Evolutionary conservation across 2,888 invertebrate genomes (phyloP).

Genomic region (Sarcophaga subvicina): DNA sequence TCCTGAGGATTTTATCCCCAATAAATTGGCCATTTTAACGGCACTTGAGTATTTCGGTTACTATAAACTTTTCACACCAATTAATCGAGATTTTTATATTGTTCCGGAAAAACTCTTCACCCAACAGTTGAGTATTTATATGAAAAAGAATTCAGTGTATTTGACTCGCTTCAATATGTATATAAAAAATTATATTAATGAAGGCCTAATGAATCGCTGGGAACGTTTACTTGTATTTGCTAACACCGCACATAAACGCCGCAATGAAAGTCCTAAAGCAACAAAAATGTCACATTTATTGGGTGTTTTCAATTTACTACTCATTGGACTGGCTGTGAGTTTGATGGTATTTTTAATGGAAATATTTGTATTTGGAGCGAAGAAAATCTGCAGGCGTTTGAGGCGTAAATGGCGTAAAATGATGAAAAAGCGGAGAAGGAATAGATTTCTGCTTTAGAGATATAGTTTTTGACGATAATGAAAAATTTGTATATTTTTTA

Average conservation of each 20-base stretch:
- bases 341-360: slow-evolving; percentile 35
- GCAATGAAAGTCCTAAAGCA: slow-evolving; percentile 54
- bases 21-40: slow-evolving; percentile 69
- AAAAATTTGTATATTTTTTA: too few relatives aligned
- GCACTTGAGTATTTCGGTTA: slow-evolving; percentile 71
- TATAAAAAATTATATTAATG: slow-evolving; percentile 66
- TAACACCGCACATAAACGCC: not conserved
- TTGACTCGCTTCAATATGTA: slow-evolving; percentile 67
- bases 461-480: too few relatives aligned
- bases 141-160: slow-evolving; percentile 71
- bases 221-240: slow-evolving; percentile 56
- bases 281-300: slow-evolving; percentile 63
- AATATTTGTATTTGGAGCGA: slow-evolving; percentile 6
- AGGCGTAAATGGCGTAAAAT: not conserved
- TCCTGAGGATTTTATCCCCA: not conserved
- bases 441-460: not conserved
- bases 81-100: slow-evolving; percentile 63
- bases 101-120: slow-evolving; percentile 70
- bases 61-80: slow-evolving; percentile 62
- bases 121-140: slow-evolving; percentile 72
- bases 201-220: slow-evolving; percentile 70
- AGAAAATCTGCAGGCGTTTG: not conserved
- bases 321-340: slow-evolving; percentile 45
- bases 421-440: not conserved
- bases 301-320: slow-evolving; percentile 62